These are phyloP conservation scores for Bradysia coprophila DNA, from an alignment of 1,140 invertebrate species.

Conservation along the genomic window DNA sequence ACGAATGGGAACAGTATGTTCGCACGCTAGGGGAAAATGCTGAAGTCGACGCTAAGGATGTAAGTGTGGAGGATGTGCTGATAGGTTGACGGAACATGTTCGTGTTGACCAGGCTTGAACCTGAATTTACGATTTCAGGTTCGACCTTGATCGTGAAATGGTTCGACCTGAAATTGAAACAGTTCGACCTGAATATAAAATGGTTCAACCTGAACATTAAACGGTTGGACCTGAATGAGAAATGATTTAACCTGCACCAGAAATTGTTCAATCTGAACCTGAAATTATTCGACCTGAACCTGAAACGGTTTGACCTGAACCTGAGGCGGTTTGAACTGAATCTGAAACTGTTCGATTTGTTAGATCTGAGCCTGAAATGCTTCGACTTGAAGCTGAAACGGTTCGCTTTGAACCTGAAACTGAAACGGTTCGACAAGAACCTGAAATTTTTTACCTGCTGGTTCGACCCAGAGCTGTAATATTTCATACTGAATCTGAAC, in stretches of 20 bases:
- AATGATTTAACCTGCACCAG: too few relatives aligned
- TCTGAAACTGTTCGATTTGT: not conserved
- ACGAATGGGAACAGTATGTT: not conserved
- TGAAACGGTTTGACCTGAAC: too few relatives aligned
- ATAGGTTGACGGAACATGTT: not conserved
- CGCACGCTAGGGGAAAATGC: not conserved
- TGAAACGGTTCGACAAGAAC: not conserved
- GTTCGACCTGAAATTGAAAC: too few relatives aligned
- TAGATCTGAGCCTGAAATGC: not conserved
- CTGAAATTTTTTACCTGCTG: not conserved
- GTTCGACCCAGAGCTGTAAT: not conserved
- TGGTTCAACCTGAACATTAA: too few relatives aligned
- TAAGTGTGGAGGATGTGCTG: not conserved
- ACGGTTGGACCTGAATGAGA: too few relatives aligned
- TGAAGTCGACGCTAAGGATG: not conserved
- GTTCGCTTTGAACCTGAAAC: not conserved
- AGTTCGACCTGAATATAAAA: too few relatives aligned
- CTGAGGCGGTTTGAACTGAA: not conserved
- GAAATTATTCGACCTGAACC: too few relatives aligned
- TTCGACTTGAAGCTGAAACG: not conserved
- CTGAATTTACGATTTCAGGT: too few relatives aligned
- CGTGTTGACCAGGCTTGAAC: not conserved
- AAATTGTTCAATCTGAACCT: too few relatives aligned
- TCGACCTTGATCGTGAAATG: too few relatives aligned
- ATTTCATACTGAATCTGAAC: not conserved